These are phyloP conservation scores for Chironomus riparius DNA, from an alignment of 2,888 invertebrate genomes.

Conservation along the genomic window DNA sequence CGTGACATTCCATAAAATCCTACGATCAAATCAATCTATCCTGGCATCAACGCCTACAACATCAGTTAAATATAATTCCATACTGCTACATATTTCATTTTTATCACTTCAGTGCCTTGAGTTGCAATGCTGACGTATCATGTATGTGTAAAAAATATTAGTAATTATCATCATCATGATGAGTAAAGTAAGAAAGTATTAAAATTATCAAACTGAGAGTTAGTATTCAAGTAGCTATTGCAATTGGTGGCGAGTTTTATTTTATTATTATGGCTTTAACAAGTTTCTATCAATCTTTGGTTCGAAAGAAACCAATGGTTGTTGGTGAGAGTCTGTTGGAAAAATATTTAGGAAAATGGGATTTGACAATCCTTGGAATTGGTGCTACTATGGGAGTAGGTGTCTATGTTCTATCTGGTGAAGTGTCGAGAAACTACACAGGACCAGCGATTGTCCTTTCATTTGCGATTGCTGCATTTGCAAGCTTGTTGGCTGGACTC, in stretches of 20 bases:
- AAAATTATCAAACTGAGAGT: too few relatives aligned
- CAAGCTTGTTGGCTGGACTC: conserved; percentile 80
- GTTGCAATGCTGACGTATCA: too few relatives aligned
- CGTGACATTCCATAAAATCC: too few relatives aligned
- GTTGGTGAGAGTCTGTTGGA: conserved; percentile 48
- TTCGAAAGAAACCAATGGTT: conserved; percentile 42
- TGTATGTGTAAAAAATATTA: too few relatives aligned
- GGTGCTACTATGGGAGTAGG: conserved; percentile 83
- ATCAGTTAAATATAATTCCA: too few relatives aligned
- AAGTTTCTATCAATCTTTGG: conserved; percentile 32
- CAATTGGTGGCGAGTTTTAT: too few relatives aligned
- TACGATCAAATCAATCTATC: too few relatives aligned
- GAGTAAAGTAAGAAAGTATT: too few relatives aligned
- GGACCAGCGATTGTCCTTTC: conserved; percentile 82
- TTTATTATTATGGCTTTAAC: neutral
- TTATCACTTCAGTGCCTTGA: too few relatives aligned
- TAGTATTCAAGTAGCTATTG: neutral
- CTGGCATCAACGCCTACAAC: too few relatives aligned
- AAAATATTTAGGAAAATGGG: conserved; percentile 68
- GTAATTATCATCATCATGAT: too few relatives aligned
- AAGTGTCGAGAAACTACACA: conserved; percentile 68
- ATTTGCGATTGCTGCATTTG: conserved; percentile 81
- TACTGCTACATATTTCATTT: too few relatives aligned
- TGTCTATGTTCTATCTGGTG: conserved; percentile 80
- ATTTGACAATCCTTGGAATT: conserved; percentile 73